phyloP scores from a whole-genome alignment of 2,888 invertebrate genomes.

The Lacanobia oleracea region DNA sequence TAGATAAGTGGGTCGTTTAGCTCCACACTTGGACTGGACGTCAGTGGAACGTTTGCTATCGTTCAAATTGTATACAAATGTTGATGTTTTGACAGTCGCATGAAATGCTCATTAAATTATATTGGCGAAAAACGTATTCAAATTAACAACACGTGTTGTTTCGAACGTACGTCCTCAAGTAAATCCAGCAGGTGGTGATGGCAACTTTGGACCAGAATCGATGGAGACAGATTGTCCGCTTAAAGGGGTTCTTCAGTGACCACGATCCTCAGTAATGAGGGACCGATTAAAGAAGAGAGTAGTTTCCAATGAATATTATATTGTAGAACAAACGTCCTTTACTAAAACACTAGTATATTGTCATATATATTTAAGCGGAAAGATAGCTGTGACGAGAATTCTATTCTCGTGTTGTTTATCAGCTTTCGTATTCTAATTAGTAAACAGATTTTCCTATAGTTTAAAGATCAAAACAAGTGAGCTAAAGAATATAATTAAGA shows the following conservation, averaged over 20 bases:
- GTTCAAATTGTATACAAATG: conserved; percentile 18
- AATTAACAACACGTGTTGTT: conserved; percentile 16
- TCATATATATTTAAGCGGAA: conserved; percentile 7
- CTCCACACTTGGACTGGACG: conserved; percentile 23
- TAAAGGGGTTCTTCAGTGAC: too few species aligned
- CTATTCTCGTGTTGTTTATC: conserved; percentile 23
- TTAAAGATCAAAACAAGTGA: conserved; percentile 51
- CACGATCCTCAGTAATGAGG: too few species aligned
- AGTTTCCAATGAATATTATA: conserved; percentile 10
- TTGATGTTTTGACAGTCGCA: conserved; percentile 8
- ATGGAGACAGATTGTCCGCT: too few species aligned
- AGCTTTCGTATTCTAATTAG: conserved; percentile 41
- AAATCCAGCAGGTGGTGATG: too few species aligned
- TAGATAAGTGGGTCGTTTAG: conserved; percentile 52
- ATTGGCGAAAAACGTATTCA: conserved; percentile 6
- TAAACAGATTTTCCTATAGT: conserved; percentile 39
- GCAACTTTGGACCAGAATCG: too few species aligned
- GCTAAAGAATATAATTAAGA: conserved; percentile 59
- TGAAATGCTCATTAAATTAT: not conserved
- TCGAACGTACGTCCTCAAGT: too few species aligned
- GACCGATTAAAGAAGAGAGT: not conserved
- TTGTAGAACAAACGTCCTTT: conserved; percentile 10
- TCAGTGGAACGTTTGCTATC: conserved; percentile 19
- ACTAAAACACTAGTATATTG: conserved; percentile 9
- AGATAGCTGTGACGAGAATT: conserved; percentile 17